Percentiles rank a stretch among this genome's conserved stretches.
phyloP scores from a whole-genome alignment of 1,140 invertebrate genomes.

The Agrypnia vestita region DNA sequence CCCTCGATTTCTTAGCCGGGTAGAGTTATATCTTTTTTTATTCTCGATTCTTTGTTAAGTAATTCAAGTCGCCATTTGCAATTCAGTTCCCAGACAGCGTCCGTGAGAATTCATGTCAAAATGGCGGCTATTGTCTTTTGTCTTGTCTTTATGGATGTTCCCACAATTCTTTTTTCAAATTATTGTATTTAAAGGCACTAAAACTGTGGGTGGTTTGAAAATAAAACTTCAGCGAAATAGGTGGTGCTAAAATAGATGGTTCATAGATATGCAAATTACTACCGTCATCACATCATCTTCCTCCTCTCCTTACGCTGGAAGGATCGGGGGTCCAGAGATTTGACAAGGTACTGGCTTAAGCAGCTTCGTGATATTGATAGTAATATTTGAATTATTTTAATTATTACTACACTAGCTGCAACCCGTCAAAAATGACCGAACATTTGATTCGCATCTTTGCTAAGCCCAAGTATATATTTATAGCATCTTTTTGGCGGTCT shows the following conservation, averaged over 20 bases:
- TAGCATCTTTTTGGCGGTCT: too few relatives aligned
- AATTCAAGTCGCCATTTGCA: constrained; percentile 4
- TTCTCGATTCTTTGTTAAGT: neutral
- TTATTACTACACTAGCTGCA: too few relatives aligned
- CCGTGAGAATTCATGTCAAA: constrained; percentile 19
- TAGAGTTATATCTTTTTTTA: too few relatives aligned
- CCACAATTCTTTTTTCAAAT: constrained; percentile 11
- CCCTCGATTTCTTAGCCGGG: too few relatives aligned
- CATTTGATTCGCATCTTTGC: too few relatives aligned
- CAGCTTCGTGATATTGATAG: neutral
- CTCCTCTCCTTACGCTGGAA: neutral
- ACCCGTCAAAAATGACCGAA: too few relatives aligned
- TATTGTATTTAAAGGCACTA: neutral
- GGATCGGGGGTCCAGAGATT: neutral
- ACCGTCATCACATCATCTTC: neutral
- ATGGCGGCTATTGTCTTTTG: constrained; percentile 28
- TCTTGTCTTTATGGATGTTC: constrained; percentile 1
- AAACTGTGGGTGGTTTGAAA: constrained; percentile 13
- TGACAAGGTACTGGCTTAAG: neutral
- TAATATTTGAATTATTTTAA: too few relatives aligned
- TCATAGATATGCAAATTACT: neutral
- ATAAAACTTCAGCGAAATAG: neutral
- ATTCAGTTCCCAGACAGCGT: constrained; percentile 28
- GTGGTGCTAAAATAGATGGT: neutral
- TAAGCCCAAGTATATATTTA: too few relatives aligned